Base-by-base conservation (phyloP, 1,140 invertebrate species). In the Neodiprion virginianus region DNA sequence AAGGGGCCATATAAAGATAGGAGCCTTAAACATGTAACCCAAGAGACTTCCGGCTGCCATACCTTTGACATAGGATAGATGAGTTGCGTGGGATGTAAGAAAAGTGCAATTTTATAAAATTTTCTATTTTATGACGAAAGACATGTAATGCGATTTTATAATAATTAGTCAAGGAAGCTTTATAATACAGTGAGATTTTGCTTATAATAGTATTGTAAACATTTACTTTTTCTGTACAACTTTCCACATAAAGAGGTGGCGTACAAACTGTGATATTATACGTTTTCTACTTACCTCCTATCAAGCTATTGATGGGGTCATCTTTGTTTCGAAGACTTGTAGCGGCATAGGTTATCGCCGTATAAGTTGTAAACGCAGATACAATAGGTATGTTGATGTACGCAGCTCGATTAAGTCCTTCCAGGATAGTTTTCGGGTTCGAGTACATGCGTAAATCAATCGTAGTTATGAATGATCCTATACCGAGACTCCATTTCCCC, bases 291-390 rank as follows among this genome's bases (percentile, higher is more conserved):
- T 79, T 78, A 86, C 84, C 82, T 68, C 82, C 86, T 10, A 84
- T 0, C 7, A 67, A 1, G 68, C 89, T 85, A 78, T 90, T 90
- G 0, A 70, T 0, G 0, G 69, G 78, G 80, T 94, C 94, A 79
- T 95, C 92, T 81, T 93, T 93, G 40, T 90, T 89, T 66, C 94
- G 88, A 0, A 92, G 28, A 73, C 91, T 92, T 12, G 89, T 90
- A 1, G 90, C 80, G 1, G 88, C 78, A 77, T 92, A 94, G 7
- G 91, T 89, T 1, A 90, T 90, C 4, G 92, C 81, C 7, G 92
- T 90, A 84, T 93, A 95, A 9, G 92, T 88, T 10, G 92, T 85
- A 9, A 90, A 90, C 88, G 93, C 91, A 28, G 91, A 92, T 71
- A 92, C 86, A 11, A 93, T 65, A 0, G 93, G 93, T 0, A 90